Evolutionary conservation across 2,888 invertebrate genomes (phyloP).

Genomic region (Nipponacmea schrenckii): DNA sequence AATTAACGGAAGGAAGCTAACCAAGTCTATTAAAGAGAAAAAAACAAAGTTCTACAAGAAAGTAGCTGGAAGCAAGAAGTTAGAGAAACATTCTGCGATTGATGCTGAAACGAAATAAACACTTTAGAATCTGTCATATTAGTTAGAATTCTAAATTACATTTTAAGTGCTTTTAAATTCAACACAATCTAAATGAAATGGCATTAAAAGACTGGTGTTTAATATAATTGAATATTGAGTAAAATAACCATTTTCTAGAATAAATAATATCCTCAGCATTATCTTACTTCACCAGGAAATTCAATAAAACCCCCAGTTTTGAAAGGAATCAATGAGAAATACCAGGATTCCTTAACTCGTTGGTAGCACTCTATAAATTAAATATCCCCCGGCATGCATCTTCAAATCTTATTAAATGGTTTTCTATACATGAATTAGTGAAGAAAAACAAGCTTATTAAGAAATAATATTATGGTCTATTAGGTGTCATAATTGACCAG

Average conservation of each 20-base stretch:
- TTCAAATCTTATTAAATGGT: slow-evolving; percentile 1
- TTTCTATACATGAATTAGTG: background rate
- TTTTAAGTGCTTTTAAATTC: no score
- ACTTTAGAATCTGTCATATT: background rate
- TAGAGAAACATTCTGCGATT: slow-evolving; percentile 7
- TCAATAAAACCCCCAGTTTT: background rate
- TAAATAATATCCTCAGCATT: background rate
- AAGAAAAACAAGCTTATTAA: background rate
- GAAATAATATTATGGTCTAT: slow-evolving; percentile 3
- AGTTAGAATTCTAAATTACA: no score
- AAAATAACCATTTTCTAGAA: background rate
- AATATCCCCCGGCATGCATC: background rate
- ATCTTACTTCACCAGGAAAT: background rate
- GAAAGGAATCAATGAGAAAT: background rate
- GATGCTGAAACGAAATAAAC: background rate
- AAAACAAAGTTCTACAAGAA: slow-evolving; percentile 7
- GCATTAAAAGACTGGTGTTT: no score
- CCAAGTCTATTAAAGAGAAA: background rate
- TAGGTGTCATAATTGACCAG: slow-evolving; percentile 2
- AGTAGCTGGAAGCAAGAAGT: background rate
- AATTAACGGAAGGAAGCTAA: slow-evolving; percentile 8
- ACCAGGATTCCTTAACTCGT: background rate
- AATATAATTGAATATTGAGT: slow-evolving; percentile 6
- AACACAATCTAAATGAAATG: no score
- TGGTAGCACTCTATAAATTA: background rate